Base-by-base conservation (phyloP, 2,888 invertebrate species). In the Tridacna gigas region DNA sequence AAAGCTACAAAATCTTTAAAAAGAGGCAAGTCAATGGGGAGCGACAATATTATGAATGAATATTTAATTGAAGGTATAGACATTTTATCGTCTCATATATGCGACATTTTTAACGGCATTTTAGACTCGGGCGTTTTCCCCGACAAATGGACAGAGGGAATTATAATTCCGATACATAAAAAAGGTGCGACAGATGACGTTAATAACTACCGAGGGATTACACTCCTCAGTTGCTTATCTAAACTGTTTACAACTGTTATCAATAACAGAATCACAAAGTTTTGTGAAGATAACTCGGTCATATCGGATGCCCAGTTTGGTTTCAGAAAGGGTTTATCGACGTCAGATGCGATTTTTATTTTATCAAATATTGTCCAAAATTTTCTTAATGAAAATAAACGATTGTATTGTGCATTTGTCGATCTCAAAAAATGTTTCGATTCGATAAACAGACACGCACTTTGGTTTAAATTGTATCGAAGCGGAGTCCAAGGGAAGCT, bases 191-290 rank as follows among this genome's bases (percentile, higher is more conserved):
- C 13, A 47, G 56, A 60, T 45, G 25, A 73, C 45, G 74, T 67
- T 18, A 47, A 74, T 5, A 78, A 82, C 20, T 82, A 74, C 13
- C 48, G 78, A 20, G 74, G 78, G n/a, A 77, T 81, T 26, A 74
- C 74, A 5, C 61, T 82, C 28, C 15, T 74, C 15, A 82, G 66
- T 67, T 82, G 82, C 48, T 28, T 78, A 18, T 45, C 77, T 2
- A 73, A 82, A 60, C 22, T 82, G 12, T 82, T 82, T 60, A 78
- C 82, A 13, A n/a, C 26, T 69, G 51, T 82, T 22, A 22, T 82
- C 18, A 78, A 82, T 82, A 67, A 48, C 5, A 71, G 75, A 71
- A 48, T 83, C 18, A 45, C 5, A 20, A 77, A 22, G 9, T 73
- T n/a, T n/a, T 74, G 74, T 69, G 74, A 77, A n/a, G 37, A 78